Evolutionary conservation across 2,888 invertebrate species (phyloP), one percentile per base, ranked within the genome.

Genomic region (Metellina segmentata): DNA sequence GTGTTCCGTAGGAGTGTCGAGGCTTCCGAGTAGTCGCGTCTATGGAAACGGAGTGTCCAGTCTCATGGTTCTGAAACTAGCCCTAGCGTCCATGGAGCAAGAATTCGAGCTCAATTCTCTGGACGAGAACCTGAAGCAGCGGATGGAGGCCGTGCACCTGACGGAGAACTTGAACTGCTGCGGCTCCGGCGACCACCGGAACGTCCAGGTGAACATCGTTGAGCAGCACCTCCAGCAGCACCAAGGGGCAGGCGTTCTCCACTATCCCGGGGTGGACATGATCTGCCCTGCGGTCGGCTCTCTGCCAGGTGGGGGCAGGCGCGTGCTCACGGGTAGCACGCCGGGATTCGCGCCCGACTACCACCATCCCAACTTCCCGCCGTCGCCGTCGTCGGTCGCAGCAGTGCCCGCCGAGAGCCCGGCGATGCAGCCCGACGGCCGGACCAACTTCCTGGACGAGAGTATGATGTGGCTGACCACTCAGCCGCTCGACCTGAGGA

Each of bases 401-500:
- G 86, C 90, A 49, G 85, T 77, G n/a, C 93, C 91, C n/a, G 83
- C 88, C 19, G 87, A 87, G 51, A 87, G 85, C 61, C 87, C 93
- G n/a, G 87, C 85, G 48, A 93, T 93, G 81, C 93, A 89, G 52
- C 83, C 90, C 7, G 92, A 93, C 85, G 88, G 83, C 78, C 77
- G 93, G 6, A 82, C 93, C 20, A 88, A 90, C 61, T 72, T 91
- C 7, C 51, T 93, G 20, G 93, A 93, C 9, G 93, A 93, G 19
- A 90, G 85, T 81, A 91, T 93, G 92, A 61, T 92, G 83, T 91
- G 92, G 91, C 83, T 93, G 74, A 81, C 90, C 13, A 20, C 91
- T 5, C 97, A 97, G 94, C 98, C 98, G 0, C 95, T 98, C 83
- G 98, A 98, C 94, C 96, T 98, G 94, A 96, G 98, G 93, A 97